Conservation (phyloP, 2,888 invertebrate species). For the Dilophus febrilis region DNA sequence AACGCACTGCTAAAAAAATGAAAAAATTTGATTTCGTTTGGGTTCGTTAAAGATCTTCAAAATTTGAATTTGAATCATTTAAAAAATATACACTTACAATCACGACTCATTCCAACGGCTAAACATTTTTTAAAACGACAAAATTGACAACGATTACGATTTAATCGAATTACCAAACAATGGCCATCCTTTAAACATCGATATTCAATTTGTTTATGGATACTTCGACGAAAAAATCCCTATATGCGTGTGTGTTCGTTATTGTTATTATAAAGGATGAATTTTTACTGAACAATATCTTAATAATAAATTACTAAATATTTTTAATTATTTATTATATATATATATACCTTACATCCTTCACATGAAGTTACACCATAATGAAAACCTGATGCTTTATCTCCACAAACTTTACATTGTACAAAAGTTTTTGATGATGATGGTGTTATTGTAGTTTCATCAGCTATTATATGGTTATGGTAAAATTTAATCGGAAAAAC, state of each 20-base stretch:
- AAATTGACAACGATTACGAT: constrained; percentile 88
- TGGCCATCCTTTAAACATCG: constrained; percentile 85
- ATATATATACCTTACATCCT: constrained; percentile 97
- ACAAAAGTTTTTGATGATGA: constrained; percentile 72
- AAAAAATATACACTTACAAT: constrained; percentile 59
- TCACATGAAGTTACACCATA: constrained; percentile 97
- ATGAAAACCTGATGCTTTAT: constrained; percentile 80
- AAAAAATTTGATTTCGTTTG: neutral
- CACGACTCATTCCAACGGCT: constrained; percentile 90
- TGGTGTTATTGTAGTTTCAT: constrained; percentile 58
- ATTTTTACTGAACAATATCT: too few relatives aligned
- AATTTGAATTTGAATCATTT: neutral
- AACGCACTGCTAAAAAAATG: constrained; percentile 60
- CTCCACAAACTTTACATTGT: constrained; percentile 93
- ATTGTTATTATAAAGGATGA: too few relatives aligned
- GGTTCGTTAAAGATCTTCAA: neutral
- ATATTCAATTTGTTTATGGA: constrained; percentile 94
- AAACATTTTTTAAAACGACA: constrained; percentile 95
- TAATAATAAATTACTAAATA: too few relatives aligned
- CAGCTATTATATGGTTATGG: constrained; percentile 60
- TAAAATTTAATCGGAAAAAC: too few relatives aligned
- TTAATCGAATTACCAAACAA: constrained; percentile 82
- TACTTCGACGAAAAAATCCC: constrained; percentile 92
- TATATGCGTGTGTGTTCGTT: too few relatives aligned
- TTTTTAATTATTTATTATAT: constrained; percentile 15